These are phyloP conservation scores for Drosophila mimetica DNA, from an alignment of 2,888 invertebrate genomes.

Conservation along the genomic window DNA sequence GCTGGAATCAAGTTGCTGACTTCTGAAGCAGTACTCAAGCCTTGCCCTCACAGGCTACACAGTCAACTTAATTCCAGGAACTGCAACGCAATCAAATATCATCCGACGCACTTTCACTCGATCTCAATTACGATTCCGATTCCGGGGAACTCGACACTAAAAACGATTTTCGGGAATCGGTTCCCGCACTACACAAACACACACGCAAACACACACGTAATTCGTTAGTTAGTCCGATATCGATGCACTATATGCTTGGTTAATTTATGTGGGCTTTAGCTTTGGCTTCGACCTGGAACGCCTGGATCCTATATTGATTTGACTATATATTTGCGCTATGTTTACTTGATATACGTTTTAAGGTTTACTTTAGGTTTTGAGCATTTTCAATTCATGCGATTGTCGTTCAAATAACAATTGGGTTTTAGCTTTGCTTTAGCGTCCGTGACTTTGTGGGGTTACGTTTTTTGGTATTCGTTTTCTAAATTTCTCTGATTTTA, in stretches of 20 bases:
- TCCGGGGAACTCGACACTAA: conserved; percentile 14
- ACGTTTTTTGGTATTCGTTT: conserved; percentile 1
- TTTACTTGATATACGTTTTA: conserved; percentile 38
- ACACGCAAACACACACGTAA: conserved; percentile 19
- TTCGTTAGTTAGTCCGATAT: conserved; percentile 49
- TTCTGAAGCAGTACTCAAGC: conserved; percentile 81
- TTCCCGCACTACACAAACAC: conserved; percentile 22
- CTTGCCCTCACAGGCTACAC: conserved; percentile 83
- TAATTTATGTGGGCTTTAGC: conserved; percentile 55
- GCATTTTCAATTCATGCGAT: conserved; percentile 71
- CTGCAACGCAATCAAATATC: conserved; percentile 78
- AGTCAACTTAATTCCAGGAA: conserved; percentile 85
- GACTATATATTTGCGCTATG: conserved; percentile 51
- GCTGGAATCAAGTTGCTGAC: conserved; percentile 85
- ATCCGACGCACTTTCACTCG: conserved; percentile 18
- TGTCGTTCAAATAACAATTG: conserved; percentile 63
- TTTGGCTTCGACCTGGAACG: conserved; percentile 69
- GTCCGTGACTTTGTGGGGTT: conserved; percentile 22
- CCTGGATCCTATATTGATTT: conserved; percentile 45
- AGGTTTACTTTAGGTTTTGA: conserved; percentile 50
- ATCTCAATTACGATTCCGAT: not conserved
- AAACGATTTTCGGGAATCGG: conserved; percentile 14
- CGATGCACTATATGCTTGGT: conserved; percentile 53
- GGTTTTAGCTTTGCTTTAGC: conserved; percentile 31
- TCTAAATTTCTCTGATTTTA: conserved; percentile 46